Percentiles rank a stretch among this genome's conserved stretches.
These are phyloP conservation scores for Gymnorhina tibicen DNA, from an alignment of 2,113 vertebrate genomes.

Conservation along the genomic window DNA sequence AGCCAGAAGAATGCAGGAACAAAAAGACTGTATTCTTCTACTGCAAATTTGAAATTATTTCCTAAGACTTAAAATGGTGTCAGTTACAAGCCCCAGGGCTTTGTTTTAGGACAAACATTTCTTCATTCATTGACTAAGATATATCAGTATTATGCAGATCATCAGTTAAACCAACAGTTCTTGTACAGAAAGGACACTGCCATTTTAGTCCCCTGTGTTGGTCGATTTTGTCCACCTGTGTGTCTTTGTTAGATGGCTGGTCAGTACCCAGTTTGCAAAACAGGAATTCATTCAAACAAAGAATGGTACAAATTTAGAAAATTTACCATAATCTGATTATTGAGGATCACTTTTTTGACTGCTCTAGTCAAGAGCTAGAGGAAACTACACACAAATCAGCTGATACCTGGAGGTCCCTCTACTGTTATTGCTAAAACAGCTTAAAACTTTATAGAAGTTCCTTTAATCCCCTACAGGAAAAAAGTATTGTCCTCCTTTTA, in stretches of 20 bases:
- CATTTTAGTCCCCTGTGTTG: neutral
- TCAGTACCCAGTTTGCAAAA: neutral
- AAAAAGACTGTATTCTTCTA: neutral
- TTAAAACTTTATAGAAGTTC: neutral
- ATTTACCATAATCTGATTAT: neutral
- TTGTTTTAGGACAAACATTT: neutral
- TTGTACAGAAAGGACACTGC: neutral
- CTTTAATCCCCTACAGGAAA: neutral
- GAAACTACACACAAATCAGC: neutral
- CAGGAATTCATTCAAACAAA: neutral
- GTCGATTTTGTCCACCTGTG: fast-evolving
- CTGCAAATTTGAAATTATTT: neutral
- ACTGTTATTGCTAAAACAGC: neutral
- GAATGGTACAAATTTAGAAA: neutral
- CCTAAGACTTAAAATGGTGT: neutral
- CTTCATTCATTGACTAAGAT: neutral
- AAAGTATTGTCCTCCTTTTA: neutral
- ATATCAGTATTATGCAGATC: neutral
- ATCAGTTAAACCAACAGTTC: neutral
- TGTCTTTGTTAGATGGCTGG: neutral
- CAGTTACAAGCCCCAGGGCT: neutral
- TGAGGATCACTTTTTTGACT: neutral
- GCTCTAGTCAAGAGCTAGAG: neutral
- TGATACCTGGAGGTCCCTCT: neutral
- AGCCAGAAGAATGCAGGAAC: neutral